Evolutionary conservation across 2,888 invertebrate genomes (phyloP).

Genomic region (Marronus borbonicus): DNA sequence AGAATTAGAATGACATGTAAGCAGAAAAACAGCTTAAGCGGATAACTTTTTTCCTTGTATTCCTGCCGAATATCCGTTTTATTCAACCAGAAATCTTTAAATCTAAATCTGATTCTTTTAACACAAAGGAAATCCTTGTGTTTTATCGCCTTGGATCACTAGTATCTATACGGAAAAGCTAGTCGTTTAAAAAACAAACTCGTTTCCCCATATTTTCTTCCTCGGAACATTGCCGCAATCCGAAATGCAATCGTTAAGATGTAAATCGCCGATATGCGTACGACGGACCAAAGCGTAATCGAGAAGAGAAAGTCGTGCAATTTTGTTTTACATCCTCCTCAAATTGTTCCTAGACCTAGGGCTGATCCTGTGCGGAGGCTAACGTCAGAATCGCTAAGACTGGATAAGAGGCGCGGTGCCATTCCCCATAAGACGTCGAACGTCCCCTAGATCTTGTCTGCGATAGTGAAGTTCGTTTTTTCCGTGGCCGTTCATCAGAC

Average conservation of each 20-base stretch:
- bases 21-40: conserved; percentile 11
- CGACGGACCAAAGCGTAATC: conserved; percentile 44
- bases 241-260: conserved; percentile 48
- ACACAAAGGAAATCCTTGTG: conserved; percentile 38
- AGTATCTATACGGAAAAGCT: conserved; percentile 35
- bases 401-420: neutral
- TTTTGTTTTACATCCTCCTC: conserved; percentile 45
- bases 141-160: conserved; percentile 29
- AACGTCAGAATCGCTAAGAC: conserved; percentile 10
- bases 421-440: neutral
- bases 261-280: conserved; percentile 42
- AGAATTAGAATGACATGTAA: conserved; percentile 10
- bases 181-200: conserved; percentile 42
- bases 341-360: conserved; percentile 33
- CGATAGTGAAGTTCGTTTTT: conserved; percentile 40
- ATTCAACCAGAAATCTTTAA: conserved; percentile 26
- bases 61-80: conserved; percentile 9
- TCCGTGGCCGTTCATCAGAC: conserved; percentile 30
- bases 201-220: conserved; percentile 9
- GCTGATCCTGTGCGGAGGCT: neutral
- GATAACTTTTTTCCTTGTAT: conserved; percentile 19
- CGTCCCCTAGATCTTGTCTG: conserved; percentile 39
- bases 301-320: conserved; percentile 47
- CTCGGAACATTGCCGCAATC: conserved; percentile 30
- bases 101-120: conserved; percentile 45